Percentiles rank a stretch among this genome's conserved stretches.
Conservation (phyloP, 1,140 invertebrate genomes). For the Drosophila oshimai region DNA sequence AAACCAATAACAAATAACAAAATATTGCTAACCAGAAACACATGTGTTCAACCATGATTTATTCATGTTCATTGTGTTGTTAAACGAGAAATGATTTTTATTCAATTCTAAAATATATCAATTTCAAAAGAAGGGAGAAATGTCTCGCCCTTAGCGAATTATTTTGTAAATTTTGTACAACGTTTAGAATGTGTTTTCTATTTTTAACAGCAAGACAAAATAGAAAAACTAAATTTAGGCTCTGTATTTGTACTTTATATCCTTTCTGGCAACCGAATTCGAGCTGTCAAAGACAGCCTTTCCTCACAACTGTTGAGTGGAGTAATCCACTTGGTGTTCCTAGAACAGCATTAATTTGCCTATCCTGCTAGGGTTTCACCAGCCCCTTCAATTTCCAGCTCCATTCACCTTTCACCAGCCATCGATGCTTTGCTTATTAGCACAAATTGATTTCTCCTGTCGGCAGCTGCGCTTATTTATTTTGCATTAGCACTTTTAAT, state of each 20-base stretch:
- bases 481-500: constrained; percentile 81
- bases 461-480: constrained; percentile 62
- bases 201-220: too few species aligned
- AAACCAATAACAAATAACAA: too few species aligned
- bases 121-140: too few species aligned
- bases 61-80: too few species aligned
- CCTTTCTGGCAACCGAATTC: constrained; percentile 19
- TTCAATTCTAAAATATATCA: too few species aligned
- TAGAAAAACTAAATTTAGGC: neutral
- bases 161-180: too few species aligned
- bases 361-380: constrained; percentile 9
- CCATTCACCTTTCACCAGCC: neutral
- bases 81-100: too few species aligned
- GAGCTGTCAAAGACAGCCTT: constrained; percentile 28
- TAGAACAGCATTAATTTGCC: constrained; percentile 10
- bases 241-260: constrained; percentile 1
- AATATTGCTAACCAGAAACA: too few species aligned
- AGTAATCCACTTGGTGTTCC: neutral
- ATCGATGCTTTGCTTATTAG: constrained; percentile 59
- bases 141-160: too few species aligned
- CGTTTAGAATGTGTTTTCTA: too few species aligned
- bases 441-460: constrained; percentile 76
- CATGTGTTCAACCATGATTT: too few species aligned
- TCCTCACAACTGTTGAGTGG: neutral
- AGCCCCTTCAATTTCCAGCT: neutral